phyloP scores from a whole-genome alignment of 1,140 invertebrate species.

The Druon quercuslanigerum region DNA sequence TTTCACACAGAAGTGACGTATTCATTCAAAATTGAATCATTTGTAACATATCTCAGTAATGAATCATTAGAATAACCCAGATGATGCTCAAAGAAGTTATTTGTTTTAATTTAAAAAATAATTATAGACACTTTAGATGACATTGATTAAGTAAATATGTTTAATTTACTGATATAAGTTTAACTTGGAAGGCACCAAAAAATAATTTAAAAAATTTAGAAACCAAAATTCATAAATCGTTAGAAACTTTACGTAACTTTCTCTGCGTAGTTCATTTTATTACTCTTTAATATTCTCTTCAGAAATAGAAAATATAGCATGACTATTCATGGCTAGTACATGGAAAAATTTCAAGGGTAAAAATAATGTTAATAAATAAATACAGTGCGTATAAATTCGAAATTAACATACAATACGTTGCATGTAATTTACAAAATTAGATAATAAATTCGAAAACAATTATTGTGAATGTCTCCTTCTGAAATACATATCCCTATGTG shows the following conservation, averaged over 20 bases:
- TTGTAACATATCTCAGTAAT: neutral
- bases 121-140: neutral
- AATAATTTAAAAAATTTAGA: neutral
- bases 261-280: slow-evolving; percentile 11
- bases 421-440: too few species aligned
- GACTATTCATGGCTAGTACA: slow-evolving; percentile 3
- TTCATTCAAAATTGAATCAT: slow-evolving; percentile 20
- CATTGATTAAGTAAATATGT: too few species aligned
- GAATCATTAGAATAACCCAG: neutral
- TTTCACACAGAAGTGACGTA: neutral
- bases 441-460: too few species aligned
- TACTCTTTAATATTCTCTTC: slow-evolving; percentile 23
- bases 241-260: slow-evolving; percentile 13
- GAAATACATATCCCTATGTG: too few species aligned
- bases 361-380: slow-evolving; percentile 3
- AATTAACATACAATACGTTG: neutral
- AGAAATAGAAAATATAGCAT: slow-evolving; percentile 18
- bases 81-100: neutral
- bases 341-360: neutral
- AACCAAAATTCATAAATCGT: neutral
- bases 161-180: too few species aligned
- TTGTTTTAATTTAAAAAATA: too few species aligned
- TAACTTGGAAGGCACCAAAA: too few species aligned
- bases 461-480: too few species aligned
- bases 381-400: neutral